phyloP scores from a whole-genome alignment of 2,113 vertebrate species.

The Podarcis muralis region DNA sequence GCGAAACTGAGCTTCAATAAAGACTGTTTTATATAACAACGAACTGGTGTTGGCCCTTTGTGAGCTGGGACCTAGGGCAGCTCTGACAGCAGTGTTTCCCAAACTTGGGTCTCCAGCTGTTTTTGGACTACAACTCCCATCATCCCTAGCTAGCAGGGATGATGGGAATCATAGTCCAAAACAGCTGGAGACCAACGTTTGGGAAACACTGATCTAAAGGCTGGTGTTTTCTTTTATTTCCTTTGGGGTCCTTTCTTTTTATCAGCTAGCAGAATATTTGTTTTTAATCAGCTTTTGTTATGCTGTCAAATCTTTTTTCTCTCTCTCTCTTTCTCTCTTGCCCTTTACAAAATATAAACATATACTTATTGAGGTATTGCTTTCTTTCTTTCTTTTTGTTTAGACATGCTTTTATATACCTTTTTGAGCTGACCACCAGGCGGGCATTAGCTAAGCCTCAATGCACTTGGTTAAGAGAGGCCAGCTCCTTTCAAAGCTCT shows the following conservation, averaged over 20 bases:
- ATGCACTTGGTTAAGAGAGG: not conserved
- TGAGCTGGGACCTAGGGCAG: too few relatives aligned
- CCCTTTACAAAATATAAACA: not conserved
- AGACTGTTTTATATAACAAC: too few relatives aligned
- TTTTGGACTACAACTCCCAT: too few relatives aligned
- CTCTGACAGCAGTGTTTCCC: too few relatives aligned
- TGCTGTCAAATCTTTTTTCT: not conserved
- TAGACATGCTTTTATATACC: not conserved
- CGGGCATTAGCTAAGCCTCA: not conserved
- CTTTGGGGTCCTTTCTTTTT: not conserved
- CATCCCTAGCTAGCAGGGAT: too few relatives aligned
- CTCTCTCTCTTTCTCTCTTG: not conserved
- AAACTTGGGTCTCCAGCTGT: too few relatives aligned
- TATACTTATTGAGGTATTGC: not conserved
- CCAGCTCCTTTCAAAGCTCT: conserved; percentile 33
- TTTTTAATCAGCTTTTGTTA: conserved; percentile 2
- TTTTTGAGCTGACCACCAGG: not conserved
- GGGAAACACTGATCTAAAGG: not conserved
- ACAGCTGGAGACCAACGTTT: too few relatives aligned
- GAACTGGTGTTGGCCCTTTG: too few relatives aligned
- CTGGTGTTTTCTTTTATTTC: not conserved
- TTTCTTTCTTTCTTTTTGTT: not conserved
- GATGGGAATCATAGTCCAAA: too few relatives aligned
- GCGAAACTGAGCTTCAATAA: too few relatives aligned
- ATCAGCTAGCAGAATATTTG: not conserved